Base-by-base conservation (phyloP, 2,888 invertebrate genomes). In the Dorcus parallelipipedus region DNA sequence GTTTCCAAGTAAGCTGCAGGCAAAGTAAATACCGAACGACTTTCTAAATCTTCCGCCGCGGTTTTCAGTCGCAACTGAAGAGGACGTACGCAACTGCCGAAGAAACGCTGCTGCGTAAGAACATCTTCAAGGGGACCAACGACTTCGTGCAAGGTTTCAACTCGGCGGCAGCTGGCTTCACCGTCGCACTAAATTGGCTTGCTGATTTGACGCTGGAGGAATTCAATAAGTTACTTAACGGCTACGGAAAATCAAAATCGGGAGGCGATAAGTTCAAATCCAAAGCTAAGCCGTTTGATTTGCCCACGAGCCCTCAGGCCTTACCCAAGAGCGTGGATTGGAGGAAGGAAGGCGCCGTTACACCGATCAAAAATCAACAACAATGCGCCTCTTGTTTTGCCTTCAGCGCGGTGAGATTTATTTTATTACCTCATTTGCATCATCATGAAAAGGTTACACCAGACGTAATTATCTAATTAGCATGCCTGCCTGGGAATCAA, bases 331-430 rank as follows among this genome's bases (percentile, higher is more conserved):
- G 65, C 52, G 69, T 78, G 7, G 79, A 79, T 60, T 79, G 79
- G 78, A 68, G 76, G 41, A 70, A 75, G 63, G 63, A 68, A 6
- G 78, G 77, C 3, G 79, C 76, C 9, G 79, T 78, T 0, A 70
- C 74, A 0, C 64, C 71, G 0, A 77, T 78, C 3, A 75, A 72
- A 59, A 69, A 64, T 42, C 78, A 79, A 64, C 74, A 72, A 38
- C 58, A 59, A 17, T 79, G 79, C 57, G 76, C 74, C 7, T 72
- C 71, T 9, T 79, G 79, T 63, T 78, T 75, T 67, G 79, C 79
- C 5, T 78, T 78, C 62, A 73, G 75, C 49, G 76, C 79, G 52
- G 78, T 78, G 70, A 73, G 75, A 40, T 33, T 47, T 10, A 9
- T 14, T 39, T n/a, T 17, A 42, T 42, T 14, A 42, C 42, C 7